A percentile compares a stretch with the other conserved stretches of the same genome.
These are phyloP conservation scores for Diarsia mendica DNA, from an alignment of 2,888 invertebrate species.

Conservation along the genomic window DNA sequence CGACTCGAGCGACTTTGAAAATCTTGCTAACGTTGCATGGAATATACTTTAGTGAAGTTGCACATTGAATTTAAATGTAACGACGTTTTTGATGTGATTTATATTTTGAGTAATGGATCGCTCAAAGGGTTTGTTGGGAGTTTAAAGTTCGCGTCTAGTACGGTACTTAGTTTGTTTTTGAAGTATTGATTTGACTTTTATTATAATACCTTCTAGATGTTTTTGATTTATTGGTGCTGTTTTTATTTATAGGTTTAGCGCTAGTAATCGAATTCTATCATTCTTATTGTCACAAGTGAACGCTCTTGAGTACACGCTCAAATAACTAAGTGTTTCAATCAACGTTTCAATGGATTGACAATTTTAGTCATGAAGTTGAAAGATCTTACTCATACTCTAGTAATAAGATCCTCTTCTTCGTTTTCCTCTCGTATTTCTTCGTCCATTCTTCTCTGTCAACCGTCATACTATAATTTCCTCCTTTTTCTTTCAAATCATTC, in stretches of 20 bases:
- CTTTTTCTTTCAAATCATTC: too few relatives aligned
- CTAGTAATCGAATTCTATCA: background rate
- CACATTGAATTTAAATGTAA: slow-evolving; percentile 42
- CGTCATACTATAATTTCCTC: too few relatives aligned
- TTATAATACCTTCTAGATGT: background rate
- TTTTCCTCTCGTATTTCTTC: too few relatives aligned
- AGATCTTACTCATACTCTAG: background rate
- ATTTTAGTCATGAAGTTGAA: background rate
- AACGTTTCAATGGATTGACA: background rate
- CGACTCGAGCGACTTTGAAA: slow-evolving; percentile 32
- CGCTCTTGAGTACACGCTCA: background rate
- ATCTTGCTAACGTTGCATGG: slow-evolving; percentile 38
- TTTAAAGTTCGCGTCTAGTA: background rate
- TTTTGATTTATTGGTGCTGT: background rate
- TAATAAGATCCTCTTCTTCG: too few relatives aligned
- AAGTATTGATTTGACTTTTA: background rate
- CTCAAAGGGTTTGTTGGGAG: slow-evolving; percentile 18
- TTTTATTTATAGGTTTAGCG: background rate
- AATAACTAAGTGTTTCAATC: background rate
- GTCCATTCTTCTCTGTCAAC: too few relatives aligned
- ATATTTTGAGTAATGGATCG: slow-evolving; percentile 3
- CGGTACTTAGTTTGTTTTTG: background rate
- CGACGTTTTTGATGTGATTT: slow-evolving; percentile 32
- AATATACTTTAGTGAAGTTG: slow-evolving; percentile 38
- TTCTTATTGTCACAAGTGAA: background rate